phyloP scores from a whole-genome alignment of 1,140 invertebrate genomes.

The Lamellibrachia luymesi region DNA sequence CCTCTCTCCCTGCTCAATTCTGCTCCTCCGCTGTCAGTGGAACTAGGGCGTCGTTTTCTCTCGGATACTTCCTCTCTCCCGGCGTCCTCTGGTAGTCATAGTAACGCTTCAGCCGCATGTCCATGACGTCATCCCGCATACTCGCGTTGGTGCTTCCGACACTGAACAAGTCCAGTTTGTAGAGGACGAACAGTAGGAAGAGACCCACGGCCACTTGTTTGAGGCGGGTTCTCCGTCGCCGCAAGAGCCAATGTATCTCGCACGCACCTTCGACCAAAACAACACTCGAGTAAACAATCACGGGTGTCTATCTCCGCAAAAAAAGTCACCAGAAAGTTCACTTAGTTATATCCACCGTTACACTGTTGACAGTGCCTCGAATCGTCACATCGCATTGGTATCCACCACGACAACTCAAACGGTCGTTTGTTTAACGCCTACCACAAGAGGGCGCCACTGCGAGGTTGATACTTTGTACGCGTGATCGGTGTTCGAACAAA shows the following conservation, averaged over 20 bases:
- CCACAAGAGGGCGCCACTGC: neutral
- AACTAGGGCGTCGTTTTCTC: neutral
- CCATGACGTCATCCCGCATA: neutral
- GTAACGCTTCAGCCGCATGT: conserved; percentile 13
- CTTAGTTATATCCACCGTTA: neutral
- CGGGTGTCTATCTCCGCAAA: too few relatives aligned
- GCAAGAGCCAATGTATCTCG: neutral
- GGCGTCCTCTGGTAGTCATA: neutral
- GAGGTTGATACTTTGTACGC: neutral
- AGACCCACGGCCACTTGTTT: neutral
- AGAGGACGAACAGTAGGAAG: neutral
- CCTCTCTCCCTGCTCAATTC: neutral
- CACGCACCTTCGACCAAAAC: neutral
- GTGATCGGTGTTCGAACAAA: too few relatives aligned
- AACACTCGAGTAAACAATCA: neutral
- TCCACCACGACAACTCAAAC: neutral
- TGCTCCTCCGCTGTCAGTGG: neutral
- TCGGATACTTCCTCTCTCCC: neutral
- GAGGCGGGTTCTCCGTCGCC: neutral
- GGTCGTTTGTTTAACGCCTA: neutral
- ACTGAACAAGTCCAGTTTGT: neutral
- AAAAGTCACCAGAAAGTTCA: too few relatives aligned
- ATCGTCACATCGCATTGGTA: neutral
- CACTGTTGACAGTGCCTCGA: too few relatives aligned
- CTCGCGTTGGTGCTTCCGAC: neutral